Evolutionary conservation across 2,797 vertebrate species (phyloP).

Genomic region (Chaetodon trifasciatus): DNA sequence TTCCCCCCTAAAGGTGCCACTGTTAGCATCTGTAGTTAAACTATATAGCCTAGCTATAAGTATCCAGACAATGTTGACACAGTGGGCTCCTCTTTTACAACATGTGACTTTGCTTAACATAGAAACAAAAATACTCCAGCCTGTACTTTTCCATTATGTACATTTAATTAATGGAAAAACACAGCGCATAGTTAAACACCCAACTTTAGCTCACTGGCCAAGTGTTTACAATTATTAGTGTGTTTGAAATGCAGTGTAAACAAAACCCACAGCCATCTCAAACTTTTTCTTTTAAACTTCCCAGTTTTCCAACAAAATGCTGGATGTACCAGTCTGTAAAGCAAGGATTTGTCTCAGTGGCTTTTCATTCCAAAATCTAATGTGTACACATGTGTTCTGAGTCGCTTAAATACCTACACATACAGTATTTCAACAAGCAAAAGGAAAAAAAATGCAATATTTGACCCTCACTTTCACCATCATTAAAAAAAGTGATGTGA

Average conservation of each 20-base stretch:
- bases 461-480: neutral
- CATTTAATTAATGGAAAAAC: slow-evolving; percentile 34
- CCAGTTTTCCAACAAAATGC: neutral
- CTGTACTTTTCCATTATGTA: neutral
- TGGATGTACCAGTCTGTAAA: neutral
- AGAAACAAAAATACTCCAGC: slow-evolving; percentile 43
- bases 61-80: slow-evolving; percentile 34
- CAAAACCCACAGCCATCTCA: neutral
- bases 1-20: slow-evolving; percentile 27
- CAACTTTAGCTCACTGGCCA: neutral
- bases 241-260: slow-evolving; percentile 21
- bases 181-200: slow-evolving; percentile 12
- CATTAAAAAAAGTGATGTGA: slow-evolving; percentile 2
- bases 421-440: neutral
- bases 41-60: slow-evolving; percentile 15
- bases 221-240: neutral
- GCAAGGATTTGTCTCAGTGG: neutral
- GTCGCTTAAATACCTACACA: neutral
- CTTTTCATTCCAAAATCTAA: neutral
- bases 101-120: slow-evolving; percentile 28
- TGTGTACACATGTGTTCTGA: neutral
- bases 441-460: neutral
- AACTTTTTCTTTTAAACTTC: neutral
- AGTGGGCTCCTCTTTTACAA: slow-evolving; percentile 36
- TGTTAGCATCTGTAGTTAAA: slow-evolving; percentile 38